A percentile compares a stretch with the other conserved stretches of the same genome.
phyloP scores from a whole-genome alignment of 2,888 invertebrate genomes.

The Agriopis leucophaearia region DNA sequence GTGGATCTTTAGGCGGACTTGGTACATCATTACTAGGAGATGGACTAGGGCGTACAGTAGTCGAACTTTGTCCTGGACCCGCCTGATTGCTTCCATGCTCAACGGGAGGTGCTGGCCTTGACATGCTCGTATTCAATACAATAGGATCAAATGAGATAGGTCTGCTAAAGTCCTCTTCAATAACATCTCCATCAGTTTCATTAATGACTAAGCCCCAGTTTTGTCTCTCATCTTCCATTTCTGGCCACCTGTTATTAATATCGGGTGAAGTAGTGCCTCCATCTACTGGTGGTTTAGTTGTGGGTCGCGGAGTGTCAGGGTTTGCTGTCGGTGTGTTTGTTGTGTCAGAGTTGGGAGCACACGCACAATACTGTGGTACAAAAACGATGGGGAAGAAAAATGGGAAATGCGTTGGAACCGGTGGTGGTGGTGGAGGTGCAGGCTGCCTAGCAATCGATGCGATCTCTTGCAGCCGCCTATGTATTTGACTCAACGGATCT shows the following conservation, averaged over 20 bases:
- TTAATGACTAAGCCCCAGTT: constrained; percentile 71
- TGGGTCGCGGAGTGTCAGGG: constrained; percentile 36
- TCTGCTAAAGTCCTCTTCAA: constrained; percentile 56
- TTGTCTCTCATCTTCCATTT: constrained; percentile 67
- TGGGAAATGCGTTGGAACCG: constrained; percentile 53
- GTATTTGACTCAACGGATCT: constrained; percentile 61
- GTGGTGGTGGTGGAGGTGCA: constrained; percentile 50
- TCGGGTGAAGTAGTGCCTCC: constrained; percentile 47
- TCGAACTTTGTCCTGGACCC: constrained; percentile 37
- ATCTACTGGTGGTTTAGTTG: constrained; percentile 31
- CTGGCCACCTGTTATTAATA: constrained; percentile 59
- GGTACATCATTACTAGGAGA: constrained; percentile 25
- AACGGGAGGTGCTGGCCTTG: constrained; percentile 62
- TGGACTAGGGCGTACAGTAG: constrained; percentile 28
- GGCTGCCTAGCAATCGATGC: constrained; percentile 55
- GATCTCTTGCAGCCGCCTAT: constrained; percentile 62
- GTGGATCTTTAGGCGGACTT: constrained; percentile 17
- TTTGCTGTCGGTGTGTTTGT: constrained; percentile 25
- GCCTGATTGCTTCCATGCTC: constrained; percentile 66
- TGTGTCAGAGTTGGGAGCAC: constrained; percentile 46
- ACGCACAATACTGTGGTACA: constrained; percentile 62
- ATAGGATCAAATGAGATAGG: constrained; percentile 70
- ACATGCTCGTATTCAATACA: constrained; percentile 49
- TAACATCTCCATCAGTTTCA: constrained; percentile 53
- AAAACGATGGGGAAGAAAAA: constrained; percentile 65